Percentiles rank a stretch among this genome's conserved stretches.
Conservation (phyloP, 2,888 invertebrate species). For the Lycocerus yunnanus region DNA sequence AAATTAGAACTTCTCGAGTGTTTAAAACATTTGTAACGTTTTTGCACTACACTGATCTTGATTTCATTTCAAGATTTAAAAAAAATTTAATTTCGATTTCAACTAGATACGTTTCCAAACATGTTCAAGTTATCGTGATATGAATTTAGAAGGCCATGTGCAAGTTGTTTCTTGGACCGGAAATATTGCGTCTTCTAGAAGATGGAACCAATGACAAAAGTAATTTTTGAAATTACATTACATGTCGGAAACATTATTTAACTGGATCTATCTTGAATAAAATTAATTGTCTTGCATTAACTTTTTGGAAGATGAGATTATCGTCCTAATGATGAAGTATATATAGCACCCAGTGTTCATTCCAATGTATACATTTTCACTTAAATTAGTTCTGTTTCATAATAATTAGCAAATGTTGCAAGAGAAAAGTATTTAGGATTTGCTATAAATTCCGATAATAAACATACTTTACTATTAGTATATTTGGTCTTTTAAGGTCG, state of each 20-base stretch:
- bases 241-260: no score
- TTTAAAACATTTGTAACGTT: background rate
- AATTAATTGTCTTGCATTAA: no score
- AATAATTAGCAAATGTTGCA: background rate
- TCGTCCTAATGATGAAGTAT: no score
- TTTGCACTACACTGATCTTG: background rate
- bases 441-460: background rate
- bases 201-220: background rate
- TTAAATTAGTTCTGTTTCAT: no score
- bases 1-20: background rate
- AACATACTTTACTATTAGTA: background rate
- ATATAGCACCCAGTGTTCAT: background rate
- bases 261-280: no score
- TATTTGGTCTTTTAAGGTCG: background rate
- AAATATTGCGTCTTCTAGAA: background rate
- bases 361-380: background rate
- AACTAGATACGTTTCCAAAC: background rate
- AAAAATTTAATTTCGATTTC: background rate
- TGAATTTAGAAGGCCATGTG: background rate
- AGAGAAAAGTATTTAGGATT: background rate
- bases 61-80: no score
- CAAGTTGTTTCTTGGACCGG: background rate
- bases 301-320: no score
- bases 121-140: background rate
- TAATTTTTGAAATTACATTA: background rate